Evolutionary conservation across 2,797 vertebrate species (phyloP).

Genomic region (Leptodactylus fallax): DNA sequence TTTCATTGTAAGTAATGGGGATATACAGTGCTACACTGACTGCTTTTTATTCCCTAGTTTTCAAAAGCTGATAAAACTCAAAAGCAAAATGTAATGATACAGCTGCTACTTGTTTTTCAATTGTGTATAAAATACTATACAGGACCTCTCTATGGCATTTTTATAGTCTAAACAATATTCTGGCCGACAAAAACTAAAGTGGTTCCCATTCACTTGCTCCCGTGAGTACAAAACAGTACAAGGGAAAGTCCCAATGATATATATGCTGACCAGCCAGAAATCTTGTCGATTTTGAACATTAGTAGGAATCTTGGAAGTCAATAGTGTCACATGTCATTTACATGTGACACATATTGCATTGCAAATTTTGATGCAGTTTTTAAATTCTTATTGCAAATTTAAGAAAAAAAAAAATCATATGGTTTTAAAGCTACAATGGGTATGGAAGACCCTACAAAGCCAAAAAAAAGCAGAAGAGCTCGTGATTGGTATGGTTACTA

Average conservation of each 20-base stretch:
- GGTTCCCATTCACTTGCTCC: background rate
- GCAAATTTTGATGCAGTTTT: too few species aligned
- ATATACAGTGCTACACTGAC: constrained; percentile 47
- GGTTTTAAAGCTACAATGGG: too few species aligned
- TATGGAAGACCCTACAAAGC: too few species aligned
- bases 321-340: too few species aligned
- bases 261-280: too few species aligned
- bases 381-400: too few species aligned
- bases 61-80: constrained; percentile 54
- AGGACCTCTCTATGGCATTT: constrained; percentile 24
- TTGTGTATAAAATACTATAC: constrained; percentile 20
- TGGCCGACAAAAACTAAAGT: background rate
- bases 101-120: constrained; percentile 37
- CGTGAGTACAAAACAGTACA: background rate
- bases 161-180: constrained; percentile 26
- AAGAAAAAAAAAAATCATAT: too few species aligned
- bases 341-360: too few species aligned
- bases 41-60: constrained; percentile 55
- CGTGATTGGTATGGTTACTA: too few species aligned
- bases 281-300: too few species aligned
- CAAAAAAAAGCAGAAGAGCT: too few species aligned
- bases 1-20: constrained; percentile 60
- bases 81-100: constrained; percentile 44
- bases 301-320: too few species aligned
- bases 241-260: background rate